Percentiles rank a stretch among this genome's conserved stretches.
Conservation (phyloP, 2,797 vertebrate genomes). For the Cynopterus sphinx region DNA sequence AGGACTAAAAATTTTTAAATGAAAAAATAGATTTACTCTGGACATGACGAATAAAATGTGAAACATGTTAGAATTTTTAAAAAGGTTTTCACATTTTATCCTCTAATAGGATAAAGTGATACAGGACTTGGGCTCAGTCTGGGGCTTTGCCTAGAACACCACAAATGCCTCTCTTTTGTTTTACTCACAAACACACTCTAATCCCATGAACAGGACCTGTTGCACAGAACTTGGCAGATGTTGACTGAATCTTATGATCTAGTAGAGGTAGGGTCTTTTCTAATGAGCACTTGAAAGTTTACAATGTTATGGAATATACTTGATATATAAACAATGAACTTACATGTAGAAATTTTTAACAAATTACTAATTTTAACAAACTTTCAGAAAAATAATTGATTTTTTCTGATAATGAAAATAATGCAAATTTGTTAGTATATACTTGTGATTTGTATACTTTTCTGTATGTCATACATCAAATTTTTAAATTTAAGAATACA, state of each 20-base stretch:
- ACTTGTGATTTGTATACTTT: neutral
- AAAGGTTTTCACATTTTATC: neutral
- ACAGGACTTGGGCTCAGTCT: neutral
- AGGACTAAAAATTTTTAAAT: constrained; percentile 6
- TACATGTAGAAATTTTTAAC: neutral
- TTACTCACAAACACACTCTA: neutral
- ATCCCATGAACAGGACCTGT: neutral
- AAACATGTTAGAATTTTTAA: neutral
- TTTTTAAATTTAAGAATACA: neutral
- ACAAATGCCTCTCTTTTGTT: neutral
- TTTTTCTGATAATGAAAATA: neutral
- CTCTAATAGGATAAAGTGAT: neutral
- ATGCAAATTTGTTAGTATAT: neutral
- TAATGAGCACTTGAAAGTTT: neutral
- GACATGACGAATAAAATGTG: neutral
- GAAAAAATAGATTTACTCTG: constrained; percentile 35
- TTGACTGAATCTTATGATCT: neutral
- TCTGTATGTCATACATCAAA: neutral
- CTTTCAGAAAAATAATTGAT: neutral
- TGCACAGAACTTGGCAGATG: neutral
- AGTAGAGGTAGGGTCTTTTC: neutral
- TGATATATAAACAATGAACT: neutral
- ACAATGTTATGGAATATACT: neutral
- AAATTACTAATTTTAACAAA: neutral
- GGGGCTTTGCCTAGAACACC: neutral